These are phyloP conservation scores for Acrocera orbiculus DNA, from an alignment of 2,888 invertebrate species.

Conservation along the genomic window DNA sequence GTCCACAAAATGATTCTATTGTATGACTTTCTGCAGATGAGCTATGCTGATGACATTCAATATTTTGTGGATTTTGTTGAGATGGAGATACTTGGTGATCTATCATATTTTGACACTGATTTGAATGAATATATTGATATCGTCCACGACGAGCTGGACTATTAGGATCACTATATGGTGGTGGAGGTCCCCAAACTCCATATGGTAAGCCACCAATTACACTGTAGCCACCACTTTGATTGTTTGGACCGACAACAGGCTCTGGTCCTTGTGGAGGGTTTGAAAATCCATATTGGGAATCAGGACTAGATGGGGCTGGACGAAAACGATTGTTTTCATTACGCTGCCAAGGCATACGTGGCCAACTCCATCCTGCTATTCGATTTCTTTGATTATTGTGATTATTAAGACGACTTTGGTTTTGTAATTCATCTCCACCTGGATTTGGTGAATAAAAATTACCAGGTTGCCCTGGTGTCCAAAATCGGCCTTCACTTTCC, in stretches of 20 bases:
- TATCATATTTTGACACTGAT: slow-evolving; percentile 16
- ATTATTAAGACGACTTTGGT: slow-evolving; percentile 22
- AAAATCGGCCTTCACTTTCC: slow-evolving; percentile 37
- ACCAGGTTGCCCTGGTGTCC: slow-evolving; percentile 47
- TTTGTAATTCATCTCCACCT: slow-evolving; percentile 34
- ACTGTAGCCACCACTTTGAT: slow-evolving; percentile 34
- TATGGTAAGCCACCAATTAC: slow-evolving; percentile 39
- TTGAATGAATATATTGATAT: slow-evolving; percentile 21
- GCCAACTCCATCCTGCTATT: slow-evolving; percentile 46
- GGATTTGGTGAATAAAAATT: slow-evolving; percentile 76
- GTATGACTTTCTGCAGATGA: slow-evolving; percentile 17
- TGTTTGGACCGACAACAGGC: slow-evolving; percentile 14
- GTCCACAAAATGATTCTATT: slow-evolving; percentile 16
- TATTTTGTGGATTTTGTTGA: slow-evolving; percentile 13
- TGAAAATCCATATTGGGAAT: slow-evolving; percentile 68
- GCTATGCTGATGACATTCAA: slow-evolving; percentile 16
- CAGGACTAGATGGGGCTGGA: slow-evolving; percentile 53
- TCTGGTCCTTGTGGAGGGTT: slow-evolving; percentile 20
- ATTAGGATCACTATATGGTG: slow-evolving; percentile 71
- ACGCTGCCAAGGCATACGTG: slow-evolving; percentile 53
- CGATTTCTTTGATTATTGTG: slow-evolving; percentile 16
- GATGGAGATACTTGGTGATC: slow-evolving; percentile 14
- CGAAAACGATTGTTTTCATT: slow-evolving; percentile 35
- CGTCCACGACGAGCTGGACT: slow-evolving; percentile 41
- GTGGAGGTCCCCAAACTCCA: slow-evolving; percentile 72